Base-by-base conservation (phyloP, 1,140 invertebrate species). In the Drosophila navojoa region DNA sequence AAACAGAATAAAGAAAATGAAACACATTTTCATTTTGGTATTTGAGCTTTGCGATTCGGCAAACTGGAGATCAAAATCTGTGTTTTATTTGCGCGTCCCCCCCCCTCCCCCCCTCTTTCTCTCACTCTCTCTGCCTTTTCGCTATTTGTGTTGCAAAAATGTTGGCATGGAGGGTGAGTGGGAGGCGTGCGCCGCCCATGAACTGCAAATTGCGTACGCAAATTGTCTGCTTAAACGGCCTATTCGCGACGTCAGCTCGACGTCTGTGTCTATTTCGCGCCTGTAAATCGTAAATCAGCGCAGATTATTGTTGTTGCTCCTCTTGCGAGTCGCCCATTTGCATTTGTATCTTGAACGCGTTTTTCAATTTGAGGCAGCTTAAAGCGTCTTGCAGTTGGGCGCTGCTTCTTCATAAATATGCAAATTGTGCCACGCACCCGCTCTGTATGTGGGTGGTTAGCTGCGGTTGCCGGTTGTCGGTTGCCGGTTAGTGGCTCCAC, bases 221-320 rank as follows among this genome's bases (percentile, higher is more conserved):
- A 87, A 87, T 87, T 87, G 82, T 82, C 77, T 72, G 76, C 53
- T 62, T 61, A 52, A 62, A 52, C 40, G 67, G 54, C 35, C 40
- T 9, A 38, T 13, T 3, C 35, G 11, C 32, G 32, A 32, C 42
- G 10, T 9, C 27, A 11, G 11, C 58, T 32, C 54, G 15, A 38
- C 25, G 16, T 29, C 15, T 52, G 74, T 52, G 84, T 90, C 84
- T 89, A 84, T 89, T 90, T 89, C 64, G 80, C 79, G 84, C 84
- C 84, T 84, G 79, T 76, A 90, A 89, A 89, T 89, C 84, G 84
- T 89, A 89, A 89, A 89, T 89, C 84, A 89, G 84, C 61, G 54
- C 68, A 89, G 85, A 89, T 89, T 89, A 89, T 84, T 89, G 84
- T 84, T 89, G 84, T 75, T 89, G 71, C 84, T 76, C 45, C 60